Base-by-base conservation (phyloP, 2,113 vertebrate genomes). In the Merops nubicus region DNA sequence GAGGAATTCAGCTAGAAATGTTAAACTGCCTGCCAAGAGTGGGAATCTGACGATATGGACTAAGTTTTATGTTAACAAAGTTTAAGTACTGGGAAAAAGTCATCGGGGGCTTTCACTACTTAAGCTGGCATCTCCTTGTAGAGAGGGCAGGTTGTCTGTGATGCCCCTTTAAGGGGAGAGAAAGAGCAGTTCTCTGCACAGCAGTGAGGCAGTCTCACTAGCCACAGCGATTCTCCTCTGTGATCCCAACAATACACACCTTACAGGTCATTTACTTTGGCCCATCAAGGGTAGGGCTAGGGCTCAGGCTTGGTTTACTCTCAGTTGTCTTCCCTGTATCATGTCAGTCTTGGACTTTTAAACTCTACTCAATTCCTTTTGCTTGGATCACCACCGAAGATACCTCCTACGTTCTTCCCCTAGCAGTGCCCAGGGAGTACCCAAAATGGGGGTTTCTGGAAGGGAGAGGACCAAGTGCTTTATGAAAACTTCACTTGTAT, bases 61-160 rank as follows among this genome's bases (percentile, higher is more conserved):
- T 5, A 33, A 50, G 23, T 9, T 89, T 48, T 25, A 8, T 5
- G 26, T n/a, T 60, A 51, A 64, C 33, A 10, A 40, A 43, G 31
- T 7, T 72, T 45, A 85, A 56, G 6, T 5, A 28, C 0, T 36
- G n/a, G 40, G 31, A 8, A 67, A 57, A 73, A 50, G 50, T 18
- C 21, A 75, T 11, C 40, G 29, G 0, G 0, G 26, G 36, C 34
- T n/a, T 2, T 19, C 60, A 45, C 23, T 62, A 7, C 53, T n/a
- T 20, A 42, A 40, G 22, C 4, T 31, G 70, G 33, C 33, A 38
- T 2, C 4, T 11, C 69, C 69, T 5, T 17, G 42, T 10, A n/a
- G 19, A 67, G 40, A 47, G 20, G 31, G 50, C 23, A 54, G 23
- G 11, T 31, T 53, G 63, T 33, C 56, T 78, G 36, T 5, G 36